A percentile compares a stretch with the other conserved stretches of the same genome.
phyloP scores from a whole-genome alignment of 2,888 invertebrate genomes.

The Eutolmus rufibarbis region DNA sequence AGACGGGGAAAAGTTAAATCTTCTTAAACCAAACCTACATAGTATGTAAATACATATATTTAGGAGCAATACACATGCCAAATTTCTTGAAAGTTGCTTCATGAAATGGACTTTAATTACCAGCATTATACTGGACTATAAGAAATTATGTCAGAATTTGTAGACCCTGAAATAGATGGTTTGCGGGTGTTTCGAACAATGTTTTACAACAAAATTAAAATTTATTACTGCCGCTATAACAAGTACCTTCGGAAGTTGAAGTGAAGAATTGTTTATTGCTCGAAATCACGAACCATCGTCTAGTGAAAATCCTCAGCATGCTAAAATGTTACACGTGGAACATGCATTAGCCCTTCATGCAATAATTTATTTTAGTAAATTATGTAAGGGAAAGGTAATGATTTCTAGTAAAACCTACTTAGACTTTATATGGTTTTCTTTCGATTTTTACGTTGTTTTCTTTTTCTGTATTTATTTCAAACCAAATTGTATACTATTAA shows the following conservation, averaged over 20 bases:
- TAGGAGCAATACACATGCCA: background rate
- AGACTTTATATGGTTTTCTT: no score
- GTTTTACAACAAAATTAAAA: conserved; percentile 47
- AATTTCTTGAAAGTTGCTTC: background rate
- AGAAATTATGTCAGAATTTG: conserved; percentile 38
- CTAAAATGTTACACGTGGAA: background rate
- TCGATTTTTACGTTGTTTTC: no score
- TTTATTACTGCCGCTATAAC: conserved; percentile 41
- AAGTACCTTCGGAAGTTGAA: conserved; percentile 26
- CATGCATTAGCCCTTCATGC: background rate
- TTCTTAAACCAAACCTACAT: background rate
- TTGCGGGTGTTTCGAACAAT: conserved; percentile 43
- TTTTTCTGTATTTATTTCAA: no score
- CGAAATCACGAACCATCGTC: background rate
- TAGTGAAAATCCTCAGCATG: background rate
- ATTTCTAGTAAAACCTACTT: no score
- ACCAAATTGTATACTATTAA: no score
- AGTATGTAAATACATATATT: background rate
- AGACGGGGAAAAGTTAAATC: background rate
- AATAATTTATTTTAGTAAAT: background rate
- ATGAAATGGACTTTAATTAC: background rate
- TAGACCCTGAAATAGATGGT: conserved; percentile 1
- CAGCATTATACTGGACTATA: background rate
- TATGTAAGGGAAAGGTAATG: background rate
- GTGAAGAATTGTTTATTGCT: conserved; percentile 10